phyloP scores from a whole-genome alignment of 2,888 invertebrate genomes.

The Ametastegia equiseti region DNA sequence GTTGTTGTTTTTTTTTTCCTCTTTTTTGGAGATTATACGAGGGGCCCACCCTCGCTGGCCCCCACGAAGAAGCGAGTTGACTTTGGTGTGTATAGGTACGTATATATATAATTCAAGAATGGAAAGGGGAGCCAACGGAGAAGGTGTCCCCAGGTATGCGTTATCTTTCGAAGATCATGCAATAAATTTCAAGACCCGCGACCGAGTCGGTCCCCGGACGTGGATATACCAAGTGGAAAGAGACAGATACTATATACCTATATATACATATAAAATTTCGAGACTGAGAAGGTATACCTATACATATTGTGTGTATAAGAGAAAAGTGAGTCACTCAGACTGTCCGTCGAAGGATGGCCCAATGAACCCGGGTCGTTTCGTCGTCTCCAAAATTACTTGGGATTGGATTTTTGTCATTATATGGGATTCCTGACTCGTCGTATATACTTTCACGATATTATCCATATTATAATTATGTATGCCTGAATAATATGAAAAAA shows the following conservation, averaged over 20 bases:
- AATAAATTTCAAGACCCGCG: slow-evolving; percentile 72
- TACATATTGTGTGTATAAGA: background rate
- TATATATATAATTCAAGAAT: background rate
- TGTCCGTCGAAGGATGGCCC: background rate
- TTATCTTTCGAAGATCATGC: slow-evolving; percentile 71
- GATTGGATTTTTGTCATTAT: slow-evolving; percentile 67
- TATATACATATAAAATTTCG: no score
- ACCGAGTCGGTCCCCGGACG: no score
- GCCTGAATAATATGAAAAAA: no score
- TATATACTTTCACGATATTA: no score
- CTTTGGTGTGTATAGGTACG: background rate
- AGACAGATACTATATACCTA: no score
- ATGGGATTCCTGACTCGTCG: slow-evolving; percentile 72
- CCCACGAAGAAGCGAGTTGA: background rate
- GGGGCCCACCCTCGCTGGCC: background rate
- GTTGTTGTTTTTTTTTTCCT: background rate
- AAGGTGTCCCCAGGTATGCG: slow-evolving; percentile 74
- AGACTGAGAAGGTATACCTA: background rate
- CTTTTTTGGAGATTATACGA: background rate
- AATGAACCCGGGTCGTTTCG: slow-evolving; percentile 19
- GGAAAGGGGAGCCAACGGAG: background rate
- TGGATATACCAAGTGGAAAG: background rate
- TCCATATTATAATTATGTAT: no score
- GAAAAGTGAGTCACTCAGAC: background rate
- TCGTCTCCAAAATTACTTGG: no score